Evolutionary conservation across 2,113 vertebrate species (phyloP).

Genomic region (Atherinomorus stipes): DNA sequence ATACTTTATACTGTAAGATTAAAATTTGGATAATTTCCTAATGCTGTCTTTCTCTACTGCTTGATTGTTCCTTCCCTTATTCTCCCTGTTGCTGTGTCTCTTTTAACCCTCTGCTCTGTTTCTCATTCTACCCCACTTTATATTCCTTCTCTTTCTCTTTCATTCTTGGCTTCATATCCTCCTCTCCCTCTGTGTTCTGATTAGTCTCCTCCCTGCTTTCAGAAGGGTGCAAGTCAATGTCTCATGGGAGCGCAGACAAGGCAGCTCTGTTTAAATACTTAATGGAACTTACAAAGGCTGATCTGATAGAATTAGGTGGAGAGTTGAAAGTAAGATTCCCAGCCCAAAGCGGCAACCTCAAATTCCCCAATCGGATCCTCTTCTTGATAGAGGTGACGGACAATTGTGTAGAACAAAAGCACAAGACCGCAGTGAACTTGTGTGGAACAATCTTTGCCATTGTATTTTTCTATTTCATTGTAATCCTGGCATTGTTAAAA

Average conservation of each 20-base stretch:
- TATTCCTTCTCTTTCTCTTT: constrained; percentile 35
- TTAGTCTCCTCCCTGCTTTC: constrained; percentile 42
- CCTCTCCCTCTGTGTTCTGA: constrained; percentile 29
- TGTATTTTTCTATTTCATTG: constrained; percentile 1
- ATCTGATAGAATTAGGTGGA: constrained; percentile 48
- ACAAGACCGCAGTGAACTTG: constrained; percentile 8
- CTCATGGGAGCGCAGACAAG: constrained; percentile 20
- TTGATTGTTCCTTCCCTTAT: constrained; percentile 1
- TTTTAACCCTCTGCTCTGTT: constrained; percentile 12
- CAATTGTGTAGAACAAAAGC: constrained; percentile 13
- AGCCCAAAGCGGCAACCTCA: constrained; percentile 39
- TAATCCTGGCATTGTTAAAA: constrained; percentile 10
- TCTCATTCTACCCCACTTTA: constrained; percentile 15
- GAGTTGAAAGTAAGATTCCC: constrained; percentile 39
- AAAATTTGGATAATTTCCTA: constrained; percentile 50
- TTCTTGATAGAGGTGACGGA: constrained; percentile 40
- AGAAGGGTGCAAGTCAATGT: constrained; percentile 34
- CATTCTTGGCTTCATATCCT: constrained; percentile 11
- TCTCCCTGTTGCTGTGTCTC: constrained; percentile 28
- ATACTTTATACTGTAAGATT: constrained; percentile 33
- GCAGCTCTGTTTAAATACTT: constrained; percentile 64
- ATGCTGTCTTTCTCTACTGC: constrained; percentile 4
- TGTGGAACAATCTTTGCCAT: neutral
- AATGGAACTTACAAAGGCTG: constrained; percentile 55
- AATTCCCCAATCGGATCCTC: constrained; percentile 27